These are phyloP conservation scores for Perccottus glenii DNA, from an alignment of 2,113 vertebrate genomes.

Conservation along the genomic window DNA sequence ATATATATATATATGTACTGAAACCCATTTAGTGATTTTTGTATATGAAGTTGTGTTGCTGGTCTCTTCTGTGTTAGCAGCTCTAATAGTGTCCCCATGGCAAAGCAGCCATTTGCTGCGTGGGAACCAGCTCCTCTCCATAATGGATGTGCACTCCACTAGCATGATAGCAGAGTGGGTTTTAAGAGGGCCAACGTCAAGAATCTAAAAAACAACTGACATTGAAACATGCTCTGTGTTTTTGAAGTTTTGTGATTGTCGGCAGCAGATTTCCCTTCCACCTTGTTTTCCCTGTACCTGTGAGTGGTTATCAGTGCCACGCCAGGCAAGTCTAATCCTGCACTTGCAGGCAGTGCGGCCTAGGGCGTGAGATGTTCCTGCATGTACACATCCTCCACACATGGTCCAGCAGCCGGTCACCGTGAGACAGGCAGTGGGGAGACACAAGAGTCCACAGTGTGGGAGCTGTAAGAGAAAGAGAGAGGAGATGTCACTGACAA, in stretches of 20 bases:
- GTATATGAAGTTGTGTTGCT: too few relatives aligned
- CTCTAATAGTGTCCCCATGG: slow-evolving; percentile 15
- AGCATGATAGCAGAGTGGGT: slow-evolving; percentile 22
- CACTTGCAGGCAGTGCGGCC: slow-evolving; percentile 28
- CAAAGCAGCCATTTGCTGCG: slow-evolving; percentile 43
- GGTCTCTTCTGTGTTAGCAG: slow-evolving; percentile 1
- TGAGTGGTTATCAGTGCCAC: slow-evolving; percentile 55
- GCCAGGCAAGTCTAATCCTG: slow-evolving; percentile 53
- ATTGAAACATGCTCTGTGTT: slow-evolving; percentile 11
- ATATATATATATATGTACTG: too few relatives aligned
- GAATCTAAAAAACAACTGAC: slow-evolving; percentile 18
- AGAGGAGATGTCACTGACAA: slow-evolving; percentile 30
- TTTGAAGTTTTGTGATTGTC: neutral
- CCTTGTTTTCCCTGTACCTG: slow-evolving; percentile 30
- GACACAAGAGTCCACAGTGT: slow-evolving; percentile 11
- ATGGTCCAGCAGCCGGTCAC: slow-evolving; percentile 12
- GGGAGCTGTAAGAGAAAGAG: neutral
- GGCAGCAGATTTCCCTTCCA: neutral
- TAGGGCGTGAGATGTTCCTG: slow-evolving; percentile 29
- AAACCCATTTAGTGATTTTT: too few relatives aligned
- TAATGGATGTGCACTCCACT: slow-evolving; percentile 57
- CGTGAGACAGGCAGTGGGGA: slow-evolving; percentile 2
- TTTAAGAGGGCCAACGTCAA: slow-evolving; percentile 40
- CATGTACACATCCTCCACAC: slow-evolving; percentile 3
- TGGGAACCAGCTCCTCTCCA: slow-evolving; percentile 39